These are phyloP conservation scores for Pachycephala philippinensis DNA, from an alignment of 2,113 vertebrate genomes.

Conservation along the genomic window DNA sequence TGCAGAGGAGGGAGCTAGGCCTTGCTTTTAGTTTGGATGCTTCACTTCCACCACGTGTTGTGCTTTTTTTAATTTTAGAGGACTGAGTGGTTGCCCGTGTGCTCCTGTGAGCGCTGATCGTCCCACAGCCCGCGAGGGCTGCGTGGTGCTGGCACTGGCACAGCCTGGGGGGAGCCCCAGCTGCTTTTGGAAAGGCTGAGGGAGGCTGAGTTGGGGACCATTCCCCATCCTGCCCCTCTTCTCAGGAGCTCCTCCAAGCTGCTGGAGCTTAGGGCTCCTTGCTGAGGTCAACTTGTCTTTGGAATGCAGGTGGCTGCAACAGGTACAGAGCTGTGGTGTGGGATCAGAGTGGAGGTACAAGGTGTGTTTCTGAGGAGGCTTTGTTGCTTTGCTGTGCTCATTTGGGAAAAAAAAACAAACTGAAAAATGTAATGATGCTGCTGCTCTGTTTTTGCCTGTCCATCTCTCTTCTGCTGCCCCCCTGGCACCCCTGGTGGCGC, in stretches of 20 bases:
- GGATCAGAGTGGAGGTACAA: neutral
- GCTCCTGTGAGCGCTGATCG: fast-evolving
- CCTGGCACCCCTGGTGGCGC: neutral
- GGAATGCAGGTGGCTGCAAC: neutral
- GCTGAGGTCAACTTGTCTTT: fast-evolving
- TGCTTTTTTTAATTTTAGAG: neutral
- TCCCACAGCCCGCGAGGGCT: fast-evolving
- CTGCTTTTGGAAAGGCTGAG: neutral
- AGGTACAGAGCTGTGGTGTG: neutral
- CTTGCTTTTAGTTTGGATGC: neutral
- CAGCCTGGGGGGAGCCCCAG: neutral
- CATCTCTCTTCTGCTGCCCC: neutral
- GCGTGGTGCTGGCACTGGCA: fast-evolving
- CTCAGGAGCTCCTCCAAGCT: neutral
- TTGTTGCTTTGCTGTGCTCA: neutral
- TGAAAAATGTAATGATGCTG: neutral
- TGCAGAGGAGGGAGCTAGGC: neutral
- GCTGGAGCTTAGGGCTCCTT: neutral
- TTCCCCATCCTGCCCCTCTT: neutral
- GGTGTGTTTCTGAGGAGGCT: neutral
- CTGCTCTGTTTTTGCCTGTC: neutral
- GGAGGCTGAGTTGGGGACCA: fast-evolving
- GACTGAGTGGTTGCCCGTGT: fast-evolving
- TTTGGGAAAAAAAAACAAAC: neutral
- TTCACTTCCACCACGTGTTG: neutral